Evolutionary conservation across 2,113 vertebrate genomes (phyloP).

Genomic region (Sinocyclocheilus anshuiensis): DNA sequence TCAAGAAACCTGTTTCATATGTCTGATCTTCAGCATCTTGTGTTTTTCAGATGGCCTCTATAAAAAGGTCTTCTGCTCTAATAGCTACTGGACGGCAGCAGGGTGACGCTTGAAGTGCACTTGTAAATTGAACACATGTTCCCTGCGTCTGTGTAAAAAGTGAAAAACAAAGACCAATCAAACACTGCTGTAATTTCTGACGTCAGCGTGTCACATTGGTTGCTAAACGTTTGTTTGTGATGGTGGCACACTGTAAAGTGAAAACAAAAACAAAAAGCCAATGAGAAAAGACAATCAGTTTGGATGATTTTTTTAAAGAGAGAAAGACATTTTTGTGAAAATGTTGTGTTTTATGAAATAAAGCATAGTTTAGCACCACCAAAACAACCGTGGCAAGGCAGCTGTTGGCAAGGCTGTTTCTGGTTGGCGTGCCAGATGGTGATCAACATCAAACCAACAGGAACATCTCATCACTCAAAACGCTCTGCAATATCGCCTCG

Average conservation of each 20-base stretch:
- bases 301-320: too few relatives aligned
- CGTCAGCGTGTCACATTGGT: conserved; percentile 59
- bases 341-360: conserved; percentile 2
- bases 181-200: conserved; percentile 65
- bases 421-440: conserved; percentile 8
- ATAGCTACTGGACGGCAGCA: conserved; percentile 64
- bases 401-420: neutral
- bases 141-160: conserved; percentile 72
- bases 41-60: conserved; percentile 45
- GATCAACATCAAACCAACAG: conserved; percentile 32
- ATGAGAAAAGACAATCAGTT: too few relatives aligned
- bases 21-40: neutral
- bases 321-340: too few relatives aligned
- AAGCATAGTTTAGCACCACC: neutral
- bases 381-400: neutral
- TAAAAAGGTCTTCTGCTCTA: conserved; percentile 59
- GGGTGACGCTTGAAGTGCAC: conserved; percentile 66
- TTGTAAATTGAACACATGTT: conserved; percentile 72
- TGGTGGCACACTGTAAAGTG: conserved; percentile 21
- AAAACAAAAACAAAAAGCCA: neutral
- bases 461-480: conserved; percentile 30
- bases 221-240: conserved; percentile 27
- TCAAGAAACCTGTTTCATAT: neutral
- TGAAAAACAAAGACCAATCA: conserved; percentile 64
- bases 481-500: conserved; percentile 11